A percentile compares a stretch with the other conserved stretches of the same genome.
These are phyloP conservation scores for Conger conger DNA, from an alignment of 2,113 vertebrate species.

Conservation along the genomic window DNA sequence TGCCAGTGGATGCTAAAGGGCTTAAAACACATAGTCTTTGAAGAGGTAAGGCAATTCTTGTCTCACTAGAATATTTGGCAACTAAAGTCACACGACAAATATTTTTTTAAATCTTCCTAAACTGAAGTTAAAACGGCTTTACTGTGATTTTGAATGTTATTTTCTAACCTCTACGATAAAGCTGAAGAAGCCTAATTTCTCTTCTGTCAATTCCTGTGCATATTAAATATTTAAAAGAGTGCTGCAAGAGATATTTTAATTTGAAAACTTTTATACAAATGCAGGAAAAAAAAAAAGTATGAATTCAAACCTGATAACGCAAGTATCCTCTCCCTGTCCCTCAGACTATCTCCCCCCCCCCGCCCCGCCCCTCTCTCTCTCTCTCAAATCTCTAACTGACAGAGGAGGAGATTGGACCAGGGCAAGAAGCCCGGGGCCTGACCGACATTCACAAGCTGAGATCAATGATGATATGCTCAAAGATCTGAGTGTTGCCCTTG, in stretches of 20 bases:
- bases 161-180: not conserved
- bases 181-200: not conserved
- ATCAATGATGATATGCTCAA: conserved; percentile 90
- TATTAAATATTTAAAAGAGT: conserved; percentile 40
- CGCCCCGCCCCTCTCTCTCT: conserved; percentile 21
- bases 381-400: conserved; percentile 29
- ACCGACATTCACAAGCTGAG: conserved; percentile 83
- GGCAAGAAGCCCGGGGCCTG: conserved; percentile 36
- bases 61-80: conserved; percentile 38
- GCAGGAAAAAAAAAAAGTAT: conserved; percentile 22
- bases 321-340: conserved; percentile 9
- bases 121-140: conserved; percentile 9
- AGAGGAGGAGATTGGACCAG: conserved; percentile 52
- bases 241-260: conserved; percentile 22
- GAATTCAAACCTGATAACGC: conserved; percentile 31
- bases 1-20: conserved; percentile 46
- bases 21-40: conserved; percentile 40
- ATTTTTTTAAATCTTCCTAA: not conserved
- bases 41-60: conserved; percentile 53
- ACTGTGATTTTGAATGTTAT: not conserved
- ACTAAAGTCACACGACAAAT: conserved; percentile 7
- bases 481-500: conserved; percentile 96
- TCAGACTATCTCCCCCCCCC: conserved; percentile 21
- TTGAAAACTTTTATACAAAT: conserved; percentile 33
- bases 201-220: not conserved